These are phyloP conservation scores for Eleutherodactylus coqui DNA, from an alignment of 2,797 vertebrate species.

Conservation along the genomic window DNA sequence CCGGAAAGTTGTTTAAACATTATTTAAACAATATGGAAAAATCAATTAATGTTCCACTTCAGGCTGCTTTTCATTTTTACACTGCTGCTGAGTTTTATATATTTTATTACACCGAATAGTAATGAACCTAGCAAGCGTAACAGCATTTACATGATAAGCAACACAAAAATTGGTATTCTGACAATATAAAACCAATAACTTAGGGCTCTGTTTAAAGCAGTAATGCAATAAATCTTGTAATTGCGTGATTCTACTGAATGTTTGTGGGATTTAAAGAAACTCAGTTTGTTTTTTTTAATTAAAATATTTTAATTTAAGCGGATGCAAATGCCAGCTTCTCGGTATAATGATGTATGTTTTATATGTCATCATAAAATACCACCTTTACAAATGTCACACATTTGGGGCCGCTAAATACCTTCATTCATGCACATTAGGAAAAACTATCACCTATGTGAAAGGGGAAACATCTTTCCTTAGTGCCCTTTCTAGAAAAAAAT, in stretches of 20 bases:
- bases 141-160: constrained; percentile 43
- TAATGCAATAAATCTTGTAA: constrained; percentile 28
- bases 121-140: constrained; percentile 40
- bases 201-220: constrained; percentile 39
- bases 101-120: constrained; percentile 29
- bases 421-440: background rate
- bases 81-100: constrained; percentile 32
- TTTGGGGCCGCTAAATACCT: background rate
- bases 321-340: background rate
- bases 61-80: constrained; percentile 46
- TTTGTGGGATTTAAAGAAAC: background rate
- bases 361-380: background rate
- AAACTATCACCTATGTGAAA: background rate
- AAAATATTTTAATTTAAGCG: background rate
- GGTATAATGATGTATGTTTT: background rate
- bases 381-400: background rate
- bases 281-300: background rate
- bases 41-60: constrained; percentile 51
- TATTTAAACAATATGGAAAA: constrained; percentile 50
- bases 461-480: background rate
- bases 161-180: constrained; percentile 44
- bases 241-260: background rate
- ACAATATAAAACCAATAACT: constrained; percentile 35
- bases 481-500: background rate
- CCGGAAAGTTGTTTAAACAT: constrained; percentile 36